phyloP scores from a whole-genome alignment of 2,113 vertebrate genomes.

The Takifugu bimaculatus region DNA sequence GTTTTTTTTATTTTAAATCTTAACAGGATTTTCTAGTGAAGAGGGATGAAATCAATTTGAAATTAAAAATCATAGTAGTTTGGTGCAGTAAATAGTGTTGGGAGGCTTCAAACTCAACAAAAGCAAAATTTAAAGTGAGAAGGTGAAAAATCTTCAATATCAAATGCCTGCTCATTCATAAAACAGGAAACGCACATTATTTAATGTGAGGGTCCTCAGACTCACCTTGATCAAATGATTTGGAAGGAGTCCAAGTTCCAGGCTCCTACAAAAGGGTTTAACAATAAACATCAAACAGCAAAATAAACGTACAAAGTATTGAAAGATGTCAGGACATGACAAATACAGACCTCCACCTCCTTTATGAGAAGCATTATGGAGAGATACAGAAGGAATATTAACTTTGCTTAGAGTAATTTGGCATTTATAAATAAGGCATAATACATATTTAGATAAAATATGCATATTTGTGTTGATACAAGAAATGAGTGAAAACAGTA shows the following conservation, averaged over 20 bases:
- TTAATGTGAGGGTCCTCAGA: conserved; percentile 8
- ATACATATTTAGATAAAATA: too few relatives aligned
- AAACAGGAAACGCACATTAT: not conserved
- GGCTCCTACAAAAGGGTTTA: conserved; percentile 67
- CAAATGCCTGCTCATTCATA: too few relatives aligned
- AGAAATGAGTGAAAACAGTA: not conserved
- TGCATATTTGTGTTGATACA: not conserved
- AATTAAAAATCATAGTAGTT: too few relatives aligned
- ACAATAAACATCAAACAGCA: not conserved
- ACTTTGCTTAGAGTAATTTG: conserved; percentile 21
- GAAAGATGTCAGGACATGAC: not conserved
- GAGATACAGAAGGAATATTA: conserved; percentile 46
- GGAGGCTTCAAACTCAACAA: too few relatives aligned
- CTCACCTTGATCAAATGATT: conserved; percentile 91
- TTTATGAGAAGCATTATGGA: conserved; percentile 62
- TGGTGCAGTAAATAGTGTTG: too few relatives aligned
- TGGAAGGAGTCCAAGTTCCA: conserved; percentile 88
- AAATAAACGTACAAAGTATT: not conserved
- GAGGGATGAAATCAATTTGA: too few relatives aligned
- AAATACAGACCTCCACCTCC: conserved; percentile 79
- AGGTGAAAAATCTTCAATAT: too few relatives aligned
- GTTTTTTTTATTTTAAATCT: too few relatives aligned
- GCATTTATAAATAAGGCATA: too few relatives aligned
- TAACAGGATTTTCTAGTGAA: too few relatives aligned
- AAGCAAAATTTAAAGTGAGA: too few relatives aligned